Evolutionary conservation across 2,888 invertebrate genomes (phyloP), one percentile per base, ranked within the genome.

Genomic region (Isoperla grammatica): DNA sequence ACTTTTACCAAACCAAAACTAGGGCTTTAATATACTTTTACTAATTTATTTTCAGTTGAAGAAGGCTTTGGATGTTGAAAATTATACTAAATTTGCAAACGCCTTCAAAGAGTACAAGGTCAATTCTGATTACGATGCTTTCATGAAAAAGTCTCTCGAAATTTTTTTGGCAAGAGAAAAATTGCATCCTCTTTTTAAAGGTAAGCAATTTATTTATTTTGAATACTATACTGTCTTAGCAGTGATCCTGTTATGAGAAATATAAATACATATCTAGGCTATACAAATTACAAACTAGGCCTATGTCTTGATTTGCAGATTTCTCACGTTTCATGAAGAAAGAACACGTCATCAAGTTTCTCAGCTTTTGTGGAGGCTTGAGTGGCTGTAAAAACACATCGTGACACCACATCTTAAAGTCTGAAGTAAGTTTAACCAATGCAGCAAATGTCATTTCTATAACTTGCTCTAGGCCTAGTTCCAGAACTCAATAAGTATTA

Each of bases 51-150:
- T 15, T 5, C 35, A 53, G 53, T n/a, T 53, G 53, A 53, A 53
- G 53, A 53, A 19, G 53, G 15, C 53, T 3, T 19, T 53, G 53
- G 39, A 19, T 19, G 5, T 39, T 13, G 53, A 53, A 53, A 37
- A 53, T 22, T 53, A 53, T 17, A 9, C 39, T 4, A 53, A 53
- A 17, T 53, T 53, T 53, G 53, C 39, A 35, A 53, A 53, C 12
- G 22, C 53, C 12, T 53, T 53, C 17, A 35, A 37, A 15, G 53
- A 53, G 8, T 53, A 53, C 53, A 53, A 53, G 17, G 19, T 15
- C 15, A 39, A 20, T 19, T 37, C 37, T 12, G 11, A 53, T 37
- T 37, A 39, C 40, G 37, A 37, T 2, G 53, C 35, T 17, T 53
- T 53, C 40, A 39, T 53, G 53, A 12, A 35, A 19, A 53, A 39